Percentiles rank a stretch among this genome's conserved stretches.
Conservation (phyloP, 1,140 invertebrate species). For the Stegodyphus dumicola region DNA sequence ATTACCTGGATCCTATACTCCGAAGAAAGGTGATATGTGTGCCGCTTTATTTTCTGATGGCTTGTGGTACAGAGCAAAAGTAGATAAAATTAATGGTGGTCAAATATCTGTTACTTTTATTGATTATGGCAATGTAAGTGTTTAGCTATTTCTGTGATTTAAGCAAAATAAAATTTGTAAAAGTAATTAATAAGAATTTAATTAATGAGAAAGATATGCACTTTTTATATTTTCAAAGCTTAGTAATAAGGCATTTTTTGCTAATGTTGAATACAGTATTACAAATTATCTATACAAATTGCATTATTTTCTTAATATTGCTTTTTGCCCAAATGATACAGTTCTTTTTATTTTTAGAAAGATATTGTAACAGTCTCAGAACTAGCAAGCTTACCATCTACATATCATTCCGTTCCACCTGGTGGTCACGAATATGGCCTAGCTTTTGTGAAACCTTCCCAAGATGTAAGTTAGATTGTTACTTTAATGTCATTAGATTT, state of each 20-base stretch:
- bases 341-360: slow-evolving; percentile 66
- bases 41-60: slow-evolving; percentile 90
- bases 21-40: slow-evolving; percentile 86
- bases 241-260: too few relatives aligned
- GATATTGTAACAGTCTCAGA: slow-evolving; percentile 67
- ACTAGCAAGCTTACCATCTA: slow-evolving; percentile 78
- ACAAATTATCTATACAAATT: too few relatives aligned
- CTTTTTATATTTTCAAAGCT: too few relatives aligned
- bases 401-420: slow-evolving; percentile 78
- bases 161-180: background rate
- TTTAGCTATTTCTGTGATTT: background rate
- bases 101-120: slow-evolving; percentile 86
- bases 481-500: slow-evolving; percentile 23
- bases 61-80: slow-evolving; percentile 93
- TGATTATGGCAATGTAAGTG: slow-evolving; percentile 91
- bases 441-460: slow-evolving; percentile 84
- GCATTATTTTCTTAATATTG: too few relatives aligned
- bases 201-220: too few relatives aligned
- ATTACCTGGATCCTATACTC: slow-evolving; percentile 84
- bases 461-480: slow-evolving; percentile 75
- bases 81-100: slow-evolving; percentile 81
- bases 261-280: too few relatives aligned
- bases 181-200: background rate
- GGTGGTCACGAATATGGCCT: slow-evolving; percentile 88
- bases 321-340: too few relatives aligned